phyloP scores from a whole-genome alignment of 2,888 invertebrate species.

The Callimorpha dominula region DNA sequence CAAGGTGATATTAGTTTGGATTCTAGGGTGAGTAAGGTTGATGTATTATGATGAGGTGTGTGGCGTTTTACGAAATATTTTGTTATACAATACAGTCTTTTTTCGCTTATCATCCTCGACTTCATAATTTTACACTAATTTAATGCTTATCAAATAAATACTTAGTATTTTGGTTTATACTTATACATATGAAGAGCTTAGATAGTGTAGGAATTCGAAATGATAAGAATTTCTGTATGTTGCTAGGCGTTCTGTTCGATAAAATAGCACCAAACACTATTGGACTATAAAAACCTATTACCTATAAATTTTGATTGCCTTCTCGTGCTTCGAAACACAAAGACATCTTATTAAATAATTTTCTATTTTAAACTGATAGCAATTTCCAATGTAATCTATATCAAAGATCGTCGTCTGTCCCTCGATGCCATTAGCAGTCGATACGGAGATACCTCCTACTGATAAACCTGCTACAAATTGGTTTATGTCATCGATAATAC shows the following conservation, averaged over 20 bases:
- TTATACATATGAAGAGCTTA: background rate
- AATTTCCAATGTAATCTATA: constrained; percentile 54
- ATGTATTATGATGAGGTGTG: background rate
- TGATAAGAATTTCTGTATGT: background rate
- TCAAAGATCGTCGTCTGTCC: constrained; percentile 43
- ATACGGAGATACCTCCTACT: constrained; percentile 52
- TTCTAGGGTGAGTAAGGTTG: constrained; percentile 8
- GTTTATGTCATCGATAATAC: constrained; percentile 60
- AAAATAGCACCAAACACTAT: background rate
- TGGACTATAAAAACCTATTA: too few species aligned
- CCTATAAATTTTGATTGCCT: background rate
- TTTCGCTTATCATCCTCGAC: background rate
- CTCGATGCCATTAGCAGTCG: constrained; percentile 58
- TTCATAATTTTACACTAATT: background rate
- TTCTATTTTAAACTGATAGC: constrained; percentile 44
- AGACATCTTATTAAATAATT: constrained; percentile 17
- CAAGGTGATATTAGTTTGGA: constrained; percentile 42
- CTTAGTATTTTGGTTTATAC: background rate
- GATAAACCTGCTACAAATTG: constrained; percentile 62
- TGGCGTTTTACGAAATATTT: background rate
- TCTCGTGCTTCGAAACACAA: background rate
- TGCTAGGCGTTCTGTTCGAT: background rate
- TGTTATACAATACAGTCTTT: background rate
- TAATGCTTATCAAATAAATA: too few species aligned
- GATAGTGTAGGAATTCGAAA: background rate